Conservation (phyloP, 2,888 invertebrate genomes). For the Glomeris marginata region DNA sequence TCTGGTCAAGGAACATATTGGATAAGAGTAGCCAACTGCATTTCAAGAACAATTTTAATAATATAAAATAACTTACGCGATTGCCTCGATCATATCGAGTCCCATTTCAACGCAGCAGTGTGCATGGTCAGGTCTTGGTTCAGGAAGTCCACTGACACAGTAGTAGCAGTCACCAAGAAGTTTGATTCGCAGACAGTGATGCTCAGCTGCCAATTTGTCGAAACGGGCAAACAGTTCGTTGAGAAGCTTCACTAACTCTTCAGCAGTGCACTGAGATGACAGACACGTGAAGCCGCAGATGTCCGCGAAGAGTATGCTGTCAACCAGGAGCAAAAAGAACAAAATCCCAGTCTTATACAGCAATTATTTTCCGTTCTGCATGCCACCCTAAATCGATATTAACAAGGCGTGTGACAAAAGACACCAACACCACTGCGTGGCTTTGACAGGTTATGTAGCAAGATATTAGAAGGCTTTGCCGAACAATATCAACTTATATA, state of each 20-base stretch:
- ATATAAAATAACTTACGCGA: slow-evolving; percentile 57
- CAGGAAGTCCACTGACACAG: slow-evolving; percentile 86
- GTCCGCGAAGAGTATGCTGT: slow-evolving; percentile 79
- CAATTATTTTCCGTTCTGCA: no score
- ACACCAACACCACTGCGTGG: no score
- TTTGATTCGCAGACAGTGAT: slow-evolving; percentile 91
- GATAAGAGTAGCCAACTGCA: background rate
- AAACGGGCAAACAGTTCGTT: slow-evolving; percentile 84
- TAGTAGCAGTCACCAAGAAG: slow-evolving; percentile 94
- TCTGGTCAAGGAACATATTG: background rate
- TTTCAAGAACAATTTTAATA: background rate
- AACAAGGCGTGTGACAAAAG: no score
- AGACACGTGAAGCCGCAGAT: slow-evolving; percentile 85
- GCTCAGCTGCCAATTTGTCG: slow-evolving; percentile 77
- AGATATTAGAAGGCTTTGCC: no score
- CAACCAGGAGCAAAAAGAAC: slow-evolving; percentile 20
- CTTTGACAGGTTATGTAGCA: no score
- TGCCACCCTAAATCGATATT: no score
- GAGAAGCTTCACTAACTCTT: slow-evolving; percentile 71
- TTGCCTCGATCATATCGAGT: slow-evolving; percentile 96
- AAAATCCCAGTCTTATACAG: no score
- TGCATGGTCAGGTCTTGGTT: slow-evolving; percentile 83
- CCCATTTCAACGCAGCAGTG: slow-evolving; percentile 98
- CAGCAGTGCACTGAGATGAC: slow-evolving; percentile 82
- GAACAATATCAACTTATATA: no score